A percentile compares a stretch with the other conserved stretches of the same genome.
Evolutionary conservation across 1,140 invertebrate species (phyloP).

Genomic region (Sogatella furcifera): DNA sequence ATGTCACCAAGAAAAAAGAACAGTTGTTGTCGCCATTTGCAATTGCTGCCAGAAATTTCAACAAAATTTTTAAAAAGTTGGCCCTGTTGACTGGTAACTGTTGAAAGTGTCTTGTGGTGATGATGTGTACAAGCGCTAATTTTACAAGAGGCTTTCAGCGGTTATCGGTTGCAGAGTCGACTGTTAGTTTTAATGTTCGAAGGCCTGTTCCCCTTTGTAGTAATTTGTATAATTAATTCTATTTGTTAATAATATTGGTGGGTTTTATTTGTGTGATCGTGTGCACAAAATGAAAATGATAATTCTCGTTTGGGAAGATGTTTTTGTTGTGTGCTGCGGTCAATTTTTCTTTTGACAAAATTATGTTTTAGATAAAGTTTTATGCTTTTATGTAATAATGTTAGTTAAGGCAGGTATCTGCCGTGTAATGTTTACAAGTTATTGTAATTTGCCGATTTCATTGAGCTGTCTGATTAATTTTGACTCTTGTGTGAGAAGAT

Average conservation of each 20-base stretch:
- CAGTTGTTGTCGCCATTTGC: no score
- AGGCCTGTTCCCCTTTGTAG: neutral
- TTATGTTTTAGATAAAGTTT: neutral
- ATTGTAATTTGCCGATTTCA: neutral
- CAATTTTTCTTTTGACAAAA: neutral
- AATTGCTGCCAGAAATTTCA: no score
- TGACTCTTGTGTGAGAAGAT: neutral
- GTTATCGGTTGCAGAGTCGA: neutral
- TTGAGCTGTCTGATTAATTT: neutral
- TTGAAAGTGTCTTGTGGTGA: no score
- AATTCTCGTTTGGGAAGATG: neutral
- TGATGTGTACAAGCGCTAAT: neutral
- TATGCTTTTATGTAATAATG: neutral
- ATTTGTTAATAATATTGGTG: neutral
- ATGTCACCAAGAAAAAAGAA: no score
- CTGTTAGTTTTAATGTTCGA: neutral
- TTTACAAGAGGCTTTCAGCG: neutral
- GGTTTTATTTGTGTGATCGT: neutral
- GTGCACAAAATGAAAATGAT: neutral
- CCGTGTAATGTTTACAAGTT: neutral
- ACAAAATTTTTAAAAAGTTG: no score
- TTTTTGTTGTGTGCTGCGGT: neutral
- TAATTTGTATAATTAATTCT: neutral
- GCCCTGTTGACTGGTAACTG: no score
- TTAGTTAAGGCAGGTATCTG: neutral